A percentile compares a stretch with the other conserved stretches of the same genome.
Conservation (phyloP, 2,113 vertebrate species). For the Bettongia penicillata region DNA sequence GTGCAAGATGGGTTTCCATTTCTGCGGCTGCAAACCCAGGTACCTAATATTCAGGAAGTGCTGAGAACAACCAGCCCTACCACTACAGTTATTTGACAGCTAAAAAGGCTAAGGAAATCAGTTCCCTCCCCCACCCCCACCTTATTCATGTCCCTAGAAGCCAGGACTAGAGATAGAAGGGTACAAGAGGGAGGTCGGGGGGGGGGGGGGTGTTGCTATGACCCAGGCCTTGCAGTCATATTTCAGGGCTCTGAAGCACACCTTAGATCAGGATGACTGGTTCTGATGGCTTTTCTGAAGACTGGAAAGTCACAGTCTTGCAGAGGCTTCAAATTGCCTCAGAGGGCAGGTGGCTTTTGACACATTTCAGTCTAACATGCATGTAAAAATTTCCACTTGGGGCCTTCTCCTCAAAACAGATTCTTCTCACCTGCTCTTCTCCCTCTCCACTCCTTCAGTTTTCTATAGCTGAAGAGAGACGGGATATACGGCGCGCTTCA, state of each 20-base stretch:
- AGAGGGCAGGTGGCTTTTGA: neutral
- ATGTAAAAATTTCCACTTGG: conserved; percentile 9
- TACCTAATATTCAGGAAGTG: conserved; percentile 41
- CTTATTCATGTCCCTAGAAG: conserved; percentile 7
- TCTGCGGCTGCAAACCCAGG: neutral
- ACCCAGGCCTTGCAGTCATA: neutral
- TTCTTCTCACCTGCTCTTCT: neutral
- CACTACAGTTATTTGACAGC: conserved; percentile 52
- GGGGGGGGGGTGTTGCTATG: neutral
- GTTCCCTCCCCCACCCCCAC: neutral
- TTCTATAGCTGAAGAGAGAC: neutral
- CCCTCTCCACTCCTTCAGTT: neutral
- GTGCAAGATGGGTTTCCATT: conserved; percentile 32
- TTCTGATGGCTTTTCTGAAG: conserved; percentile 1
- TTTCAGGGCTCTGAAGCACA: conserved; percentile 33
- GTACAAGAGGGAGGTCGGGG: neutral
- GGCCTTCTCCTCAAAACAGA: neutral
- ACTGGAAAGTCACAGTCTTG: neutral
- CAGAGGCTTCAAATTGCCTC: neutral
- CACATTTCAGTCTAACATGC: neutral
- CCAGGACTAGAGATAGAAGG: neutral
- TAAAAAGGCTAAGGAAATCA: conserved; percentile 52
- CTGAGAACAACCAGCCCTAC: conserved; percentile 48
- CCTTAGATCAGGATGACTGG: conserved; percentile 29
- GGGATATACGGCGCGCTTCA: conserved; percentile 22